Conservation (phyloP, 2,888 invertebrate genomes). For the Agrochola circellaris region DNA sequence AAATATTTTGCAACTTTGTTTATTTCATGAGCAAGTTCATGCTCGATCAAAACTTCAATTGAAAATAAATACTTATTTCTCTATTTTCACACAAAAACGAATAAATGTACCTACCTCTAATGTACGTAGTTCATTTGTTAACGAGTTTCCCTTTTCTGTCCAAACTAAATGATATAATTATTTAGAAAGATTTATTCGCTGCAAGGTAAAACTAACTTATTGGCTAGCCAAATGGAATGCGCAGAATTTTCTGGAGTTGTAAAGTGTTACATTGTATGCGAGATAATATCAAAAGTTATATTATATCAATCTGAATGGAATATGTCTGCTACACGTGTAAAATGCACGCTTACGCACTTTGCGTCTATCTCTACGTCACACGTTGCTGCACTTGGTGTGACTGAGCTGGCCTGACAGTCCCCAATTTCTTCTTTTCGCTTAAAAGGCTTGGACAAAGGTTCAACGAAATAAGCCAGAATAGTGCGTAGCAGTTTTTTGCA, state of each 20-base stretch:
- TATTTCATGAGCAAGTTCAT: neutral
- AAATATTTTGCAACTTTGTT: too few species aligned
- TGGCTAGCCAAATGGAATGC: neutral
- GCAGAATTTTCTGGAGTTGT: neutral
- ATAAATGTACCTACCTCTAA: too few species aligned
- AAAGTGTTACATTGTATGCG: constrained; percentile 8
- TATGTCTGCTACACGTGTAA: neutral
- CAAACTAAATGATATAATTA: neutral
- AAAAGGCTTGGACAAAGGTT: neutral
- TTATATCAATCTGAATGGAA: neutral
- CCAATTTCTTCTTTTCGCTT: neutral
- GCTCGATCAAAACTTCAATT: neutral
- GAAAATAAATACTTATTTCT: neutral
- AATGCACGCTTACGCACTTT: neutral
- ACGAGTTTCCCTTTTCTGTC: too few species aligned
- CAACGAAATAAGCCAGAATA: neutral
- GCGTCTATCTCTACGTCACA: neutral
- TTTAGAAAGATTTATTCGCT: neutral
- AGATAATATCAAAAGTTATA: neutral
- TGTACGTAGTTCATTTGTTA: too few species aligned
- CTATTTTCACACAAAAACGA: neutral
- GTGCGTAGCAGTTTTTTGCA: neutral
- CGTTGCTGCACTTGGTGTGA: neutral
- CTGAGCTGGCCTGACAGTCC: neutral
- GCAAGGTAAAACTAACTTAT: neutral